Evolutionary conservation across 2,888 invertebrate genomes (phyloP).

Genomic region (Lydus trimaculatus): DNA sequence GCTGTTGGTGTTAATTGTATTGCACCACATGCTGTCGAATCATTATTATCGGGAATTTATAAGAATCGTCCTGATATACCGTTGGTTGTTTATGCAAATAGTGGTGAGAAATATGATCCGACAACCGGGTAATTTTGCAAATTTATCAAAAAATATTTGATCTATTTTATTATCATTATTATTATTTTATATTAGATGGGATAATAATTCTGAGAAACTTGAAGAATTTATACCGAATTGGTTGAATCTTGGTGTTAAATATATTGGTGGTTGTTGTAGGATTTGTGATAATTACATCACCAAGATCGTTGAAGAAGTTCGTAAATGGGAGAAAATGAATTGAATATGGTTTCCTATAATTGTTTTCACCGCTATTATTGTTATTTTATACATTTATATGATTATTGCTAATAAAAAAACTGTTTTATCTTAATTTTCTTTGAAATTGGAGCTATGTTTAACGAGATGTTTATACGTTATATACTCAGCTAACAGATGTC

Average conservation of each 20-base stretch:
- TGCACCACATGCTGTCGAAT: conserved; percentile 66
- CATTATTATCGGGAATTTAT: conserved; percentile 65
- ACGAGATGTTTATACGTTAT: too few relatives aligned
- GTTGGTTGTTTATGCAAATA: conserved; percentile 88
- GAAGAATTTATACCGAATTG: conserved; percentile 78
- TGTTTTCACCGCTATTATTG: background rate
- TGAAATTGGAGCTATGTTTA: too few relatives aligned
- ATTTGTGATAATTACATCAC: conserved; percentile 79
- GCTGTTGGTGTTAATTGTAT: conserved; percentile 90
- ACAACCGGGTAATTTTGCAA: conserved; percentile 41
- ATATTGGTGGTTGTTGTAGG: conserved; percentile 89
- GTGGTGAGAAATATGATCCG: conserved; percentile 78
- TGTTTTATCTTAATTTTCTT: too few relatives aligned
- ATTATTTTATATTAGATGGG: conserved; percentile 66
- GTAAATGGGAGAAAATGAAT: conserved; percentile 46
- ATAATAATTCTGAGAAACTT: conserved; percentile 69
- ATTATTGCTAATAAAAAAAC: too few relatives aligned
- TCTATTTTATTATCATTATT: background rate
- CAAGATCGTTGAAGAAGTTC: conserved; percentile 69
- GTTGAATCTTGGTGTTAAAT: conserved; percentile 77
- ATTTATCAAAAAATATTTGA: background rate
- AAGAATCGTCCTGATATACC: conserved; percentile 65
- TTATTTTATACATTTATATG: background rate
- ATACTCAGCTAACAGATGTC: too few relatives aligned
- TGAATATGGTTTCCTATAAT: background rate